Conservation (phyloP, 1,140 invertebrate species). For the Drosophila kohkoa region DNA sequence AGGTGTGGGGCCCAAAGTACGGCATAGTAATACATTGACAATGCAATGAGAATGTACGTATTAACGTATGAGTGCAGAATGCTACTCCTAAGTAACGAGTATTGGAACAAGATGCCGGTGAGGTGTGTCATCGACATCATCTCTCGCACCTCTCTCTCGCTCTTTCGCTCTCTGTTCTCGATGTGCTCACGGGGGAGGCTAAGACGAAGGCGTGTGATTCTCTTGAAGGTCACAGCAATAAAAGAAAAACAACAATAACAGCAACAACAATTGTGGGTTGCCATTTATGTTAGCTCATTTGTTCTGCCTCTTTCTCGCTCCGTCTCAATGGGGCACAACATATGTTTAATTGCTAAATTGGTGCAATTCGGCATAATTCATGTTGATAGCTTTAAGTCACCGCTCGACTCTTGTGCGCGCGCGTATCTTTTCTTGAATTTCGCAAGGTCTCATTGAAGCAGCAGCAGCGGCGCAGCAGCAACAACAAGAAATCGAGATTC, state of each 20-base stretch:
- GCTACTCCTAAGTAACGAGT: conserved; percentile 17
- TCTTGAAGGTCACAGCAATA: conserved; percentile 59
- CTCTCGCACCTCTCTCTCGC: conserved; percentile 33
- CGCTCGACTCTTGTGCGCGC: conserved; percentile 21
- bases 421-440: conserved; percentile 38
- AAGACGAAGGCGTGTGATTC: conserved; percentile 55
- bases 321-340: conserved; percentile 43
- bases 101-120: conserved; percentile 18
- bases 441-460: conserved; percentile 66
- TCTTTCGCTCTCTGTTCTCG: background rate
- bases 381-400: conserved; percentile 53
- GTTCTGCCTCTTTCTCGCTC: conserved; percentile 48
- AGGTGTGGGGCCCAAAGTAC: conserved; percentile 67
- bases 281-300: conserved; percentile 71
- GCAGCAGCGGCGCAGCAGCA: conserved; percentile 33
- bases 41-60: conserved; percentile 24
- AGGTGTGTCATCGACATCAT: conserved; percentile 76
- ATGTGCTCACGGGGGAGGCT: conserved; percentile 21
- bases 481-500: conserved; percentile 51
- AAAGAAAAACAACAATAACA: conserved; percentile 16
- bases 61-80: conserved; percentile 40
- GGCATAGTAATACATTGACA: conserved; percentile 26
- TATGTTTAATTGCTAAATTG: conserved; percentile 81
- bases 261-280: conserved; percentile 50
- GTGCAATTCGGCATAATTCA: conserved; percentile 81